Conservation (phyloP, 1,140 invertebrate genomes). For the Anoplophora glabripennis region DNA sequence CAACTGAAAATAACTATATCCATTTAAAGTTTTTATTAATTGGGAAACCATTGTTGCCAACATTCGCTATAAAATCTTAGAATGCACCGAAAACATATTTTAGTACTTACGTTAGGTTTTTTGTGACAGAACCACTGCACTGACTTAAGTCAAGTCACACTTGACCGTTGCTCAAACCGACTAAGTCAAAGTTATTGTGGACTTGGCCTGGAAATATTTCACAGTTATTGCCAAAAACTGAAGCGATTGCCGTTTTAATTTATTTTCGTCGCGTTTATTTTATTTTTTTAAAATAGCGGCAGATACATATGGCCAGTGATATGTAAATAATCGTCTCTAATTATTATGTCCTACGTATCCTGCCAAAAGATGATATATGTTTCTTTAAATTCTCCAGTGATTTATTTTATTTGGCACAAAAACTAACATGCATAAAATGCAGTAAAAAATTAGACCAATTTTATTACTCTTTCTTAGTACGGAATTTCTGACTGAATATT, state of each 20-base stretch:
- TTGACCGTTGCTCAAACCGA: not conserved
- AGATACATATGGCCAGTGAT: not conserved
- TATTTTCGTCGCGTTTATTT: not conserved
- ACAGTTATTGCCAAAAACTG: constrained; percentile 11
- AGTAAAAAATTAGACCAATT: not conserved
- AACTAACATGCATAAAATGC: not conserved
- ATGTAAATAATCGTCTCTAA: not conserved
- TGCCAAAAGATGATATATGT: not conserved
- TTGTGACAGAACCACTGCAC: not conserved
- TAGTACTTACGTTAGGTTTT: not conserved
- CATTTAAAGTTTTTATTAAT: not conserved
- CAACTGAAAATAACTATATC: not conserved
- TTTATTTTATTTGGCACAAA: not conserved
- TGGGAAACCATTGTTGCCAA: not conserved
- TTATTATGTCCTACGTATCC: not conserved
- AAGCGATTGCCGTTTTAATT: not conserved
- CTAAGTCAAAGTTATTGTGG: constrained; percentile 1
- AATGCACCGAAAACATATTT: not conserved
- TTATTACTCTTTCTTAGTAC: not conserved
- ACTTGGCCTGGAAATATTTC: constrained; percentile 1
- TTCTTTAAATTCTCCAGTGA: not conserved
- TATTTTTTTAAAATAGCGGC: not conserved
- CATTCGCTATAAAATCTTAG: not conserved
- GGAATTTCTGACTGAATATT: not conserved
- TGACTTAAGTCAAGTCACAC: not conserved